Percentiles rank a stretch among this genome's conserved stretches.
These are phyloP conservation scores for Lepisosteus oculatus DNA, from an alignment of 2,113 vertebrate genomes.

Conservation along the genomic window DNA sequence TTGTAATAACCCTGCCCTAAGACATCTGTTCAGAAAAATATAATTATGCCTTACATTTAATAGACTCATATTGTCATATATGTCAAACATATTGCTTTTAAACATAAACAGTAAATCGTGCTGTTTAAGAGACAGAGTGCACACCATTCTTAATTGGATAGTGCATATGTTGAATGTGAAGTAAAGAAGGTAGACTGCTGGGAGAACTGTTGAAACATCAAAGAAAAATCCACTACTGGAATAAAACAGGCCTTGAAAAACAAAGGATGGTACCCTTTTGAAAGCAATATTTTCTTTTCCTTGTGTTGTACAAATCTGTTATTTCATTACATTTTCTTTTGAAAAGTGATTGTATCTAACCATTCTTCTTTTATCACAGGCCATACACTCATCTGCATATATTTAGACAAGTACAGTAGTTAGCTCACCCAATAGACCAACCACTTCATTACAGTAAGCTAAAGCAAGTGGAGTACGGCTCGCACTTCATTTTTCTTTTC, in stretches of 20 bases:
- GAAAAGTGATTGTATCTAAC: slow-evolving; percentile 43
- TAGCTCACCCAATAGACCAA: slow-evolving; percentile 15
- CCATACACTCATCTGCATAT: slow-evolving; percentile 15
- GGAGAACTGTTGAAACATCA: slow-evolving; percentile 28
- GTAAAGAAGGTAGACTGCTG: slow-evolving; percentile 26
- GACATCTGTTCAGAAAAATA: slow-evolving; percentile 26
- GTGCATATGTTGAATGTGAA: slow-evolving; percentile 29
- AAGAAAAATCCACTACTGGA: slow-evolving; percentile 21
- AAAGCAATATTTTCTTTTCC: slow-evolving; percentile 24
- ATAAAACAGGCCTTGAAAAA: slow-evolving; percentile 27
- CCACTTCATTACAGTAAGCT: slow-evolving; percentile 13
- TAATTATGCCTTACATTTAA: slow-evolving; percentile 2
- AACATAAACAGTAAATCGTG: slow-evolving; percentile 23
- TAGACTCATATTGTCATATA: slow-evolving; percentile 36
- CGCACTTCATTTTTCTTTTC: background rate
- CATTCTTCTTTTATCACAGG: slow-evolving; percentile 51
- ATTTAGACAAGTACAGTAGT: slow-evolving; percentile 3
- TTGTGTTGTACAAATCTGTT: slow-evolving; percentile 8
- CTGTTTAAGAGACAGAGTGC: slow-evolving; percentile 24
- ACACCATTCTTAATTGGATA: slow-evolving; percentile 23
- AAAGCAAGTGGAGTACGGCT: background rate
- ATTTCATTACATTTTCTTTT: slow-evolving; percentile 27
- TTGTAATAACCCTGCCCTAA: slow-evolving; percentile 35
- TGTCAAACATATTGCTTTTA: slow-evolving; percentile 23
- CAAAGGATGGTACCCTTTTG: slow-evolving; percentile 27